Base-by-base conservation (phyloP, 2,888 invertebrate genomes). In the Anagyrus pseudococci region DNA sequence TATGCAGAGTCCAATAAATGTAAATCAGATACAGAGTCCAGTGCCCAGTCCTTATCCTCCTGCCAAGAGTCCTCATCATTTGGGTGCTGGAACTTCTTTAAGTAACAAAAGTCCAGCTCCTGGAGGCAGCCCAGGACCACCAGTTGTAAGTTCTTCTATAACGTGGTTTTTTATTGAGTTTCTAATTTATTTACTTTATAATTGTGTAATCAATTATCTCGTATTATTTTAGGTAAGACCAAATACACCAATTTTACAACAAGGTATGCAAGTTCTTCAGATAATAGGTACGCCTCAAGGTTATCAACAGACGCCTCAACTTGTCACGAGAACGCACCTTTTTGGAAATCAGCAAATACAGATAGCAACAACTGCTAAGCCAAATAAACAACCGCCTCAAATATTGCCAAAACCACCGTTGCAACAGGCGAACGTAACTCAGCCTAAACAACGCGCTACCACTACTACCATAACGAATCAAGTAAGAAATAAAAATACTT, bases 391-490 rank as follows among this genome's bases (percentile, higher is more conserved):
- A 64, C 86, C 86, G 2, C 87, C 86, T 37, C 86, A 86, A 76
- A 86, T 86, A 72, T 81, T 87, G 74, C 87, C 87, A 41, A 88
- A 88, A 78, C 86, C 87, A 47, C 77, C 81, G 19, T 23, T 67
- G n/a, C 78, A 77, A 71, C 80, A 80, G 67, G 67, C 73, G 13
- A 71, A 71, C 47, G 70, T 72, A 44, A 70, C 77, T 26, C 80
- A 79, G 55, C 80, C 78, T 58, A 80, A 81, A 58, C 80, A 79
- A 69, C 72, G 80, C 29, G 76, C 72, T 54, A 76, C 79, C 3
- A 80, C 80, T n/a, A 79, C 80, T 2, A n/a, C n/a, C n/a, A 77
- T 80, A 66, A 80, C 80, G 13, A 80, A 77, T 72, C 80, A 80
- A 67, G 79, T 78, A 70, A 68, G 53, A 47, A 54, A 41, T 26